Evolutionary conservation across 2,888 invertebrate genomes (phyloP), one percentile per base, ranked within the genome.

Genomic region (Meta bourneti): DNA sequence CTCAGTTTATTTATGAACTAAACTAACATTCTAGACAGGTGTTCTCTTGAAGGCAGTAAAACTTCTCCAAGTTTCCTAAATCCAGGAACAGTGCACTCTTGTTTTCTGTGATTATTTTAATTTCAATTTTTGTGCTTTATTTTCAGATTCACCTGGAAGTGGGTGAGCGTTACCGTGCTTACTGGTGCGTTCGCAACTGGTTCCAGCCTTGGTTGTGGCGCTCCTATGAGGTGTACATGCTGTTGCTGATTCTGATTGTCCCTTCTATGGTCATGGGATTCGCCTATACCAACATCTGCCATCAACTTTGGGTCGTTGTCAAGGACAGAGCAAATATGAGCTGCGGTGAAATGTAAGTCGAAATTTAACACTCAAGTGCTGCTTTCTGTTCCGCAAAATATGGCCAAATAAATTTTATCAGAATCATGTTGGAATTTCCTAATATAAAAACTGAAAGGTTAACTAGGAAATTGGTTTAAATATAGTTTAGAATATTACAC

Each of bases 231-330:
- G 94, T 96, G 6, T 96, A 96, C 94, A 96, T 97, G 96, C 94
- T 97, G 16, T 94, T 96, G 2, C 94, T 97, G 52, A 96, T 97
- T 20, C 95, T 97, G 75, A 94, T 97, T 6, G 94, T 96, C 51
- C 97, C 97, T 0, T 95, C 96, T 19, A 94, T 95, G 54, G 96
- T 97, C 82, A 97, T 97, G 96, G 95, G 95, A 0, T 96, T 96
- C 90, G 96, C 97, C 78, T 97, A 97, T 94, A 95, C 96, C 7
- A 95, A 96, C 92, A 97, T 97, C 93, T 96, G 96, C 94, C 95
- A 96, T 95, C 96, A 96, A 94, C 96, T 97, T 77, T 96, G 96
- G 96, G 95, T 95, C 83, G 96, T 96, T 11, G 96, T 96, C 95
- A 96, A 96, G 93, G 95, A 96, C 84, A 95, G 96, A 90, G 96